Evolutionary conservation across 1,140 invertebrate genomes (phyloP).

Genomic region (Oryctes rhinoceros): DNA sequence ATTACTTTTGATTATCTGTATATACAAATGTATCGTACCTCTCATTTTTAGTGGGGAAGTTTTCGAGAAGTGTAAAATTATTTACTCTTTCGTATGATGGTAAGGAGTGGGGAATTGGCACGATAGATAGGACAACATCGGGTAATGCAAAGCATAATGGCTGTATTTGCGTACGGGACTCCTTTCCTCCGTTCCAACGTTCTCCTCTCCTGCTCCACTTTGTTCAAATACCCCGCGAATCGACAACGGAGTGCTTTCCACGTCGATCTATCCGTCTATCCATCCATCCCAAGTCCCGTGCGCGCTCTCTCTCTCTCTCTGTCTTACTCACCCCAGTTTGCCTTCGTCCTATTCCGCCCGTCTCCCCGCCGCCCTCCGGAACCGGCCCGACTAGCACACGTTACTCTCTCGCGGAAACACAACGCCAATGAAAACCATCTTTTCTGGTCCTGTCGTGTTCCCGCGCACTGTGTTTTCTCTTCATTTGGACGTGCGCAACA

Average conservation of each 20-base stretch:
- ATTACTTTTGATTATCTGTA: too few species aligned
- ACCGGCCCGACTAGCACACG: slow-evolving; percentile 23
- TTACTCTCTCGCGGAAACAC: slow-evolving; percentile 55
- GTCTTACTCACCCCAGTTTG: slow-evolving; percentile 43
- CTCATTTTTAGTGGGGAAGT: too few species aligned
- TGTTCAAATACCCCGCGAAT: slow-evolving; percentile 31
- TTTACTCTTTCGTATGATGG: too few species aligned
- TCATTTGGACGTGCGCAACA: slow-evolving; percentile 57
- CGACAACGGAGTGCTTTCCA: background rate
- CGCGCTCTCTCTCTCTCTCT: background rate
- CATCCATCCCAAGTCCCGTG: background rate
- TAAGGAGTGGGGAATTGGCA: slow-evolving; percentile 12
- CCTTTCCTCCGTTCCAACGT: slow-evolving; percentile 45
- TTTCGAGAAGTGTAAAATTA: too few species aligned
- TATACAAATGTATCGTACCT: too few species aligned
- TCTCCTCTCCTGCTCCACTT: slow-evolving; percentile 42
- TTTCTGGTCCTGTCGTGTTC: slow-evolving; percentile 51
- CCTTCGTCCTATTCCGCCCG: background rate
- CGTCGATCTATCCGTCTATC: slow-evolving; percentile 35
- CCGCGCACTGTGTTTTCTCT: slow-evolving; percentile 54
- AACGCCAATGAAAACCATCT: slow-evolving; percentile 62
- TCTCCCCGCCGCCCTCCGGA: slow-evolving; percentile 40
- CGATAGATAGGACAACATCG: slow-evolving; percentile 2
- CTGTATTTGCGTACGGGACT: slow-evolving; percentile 60
- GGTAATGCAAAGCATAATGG: slow-evolving; percentile 57